Conservation (phyloP, 2,888 invertebrate species). For the Teinopalpus imperialis region DNA sequence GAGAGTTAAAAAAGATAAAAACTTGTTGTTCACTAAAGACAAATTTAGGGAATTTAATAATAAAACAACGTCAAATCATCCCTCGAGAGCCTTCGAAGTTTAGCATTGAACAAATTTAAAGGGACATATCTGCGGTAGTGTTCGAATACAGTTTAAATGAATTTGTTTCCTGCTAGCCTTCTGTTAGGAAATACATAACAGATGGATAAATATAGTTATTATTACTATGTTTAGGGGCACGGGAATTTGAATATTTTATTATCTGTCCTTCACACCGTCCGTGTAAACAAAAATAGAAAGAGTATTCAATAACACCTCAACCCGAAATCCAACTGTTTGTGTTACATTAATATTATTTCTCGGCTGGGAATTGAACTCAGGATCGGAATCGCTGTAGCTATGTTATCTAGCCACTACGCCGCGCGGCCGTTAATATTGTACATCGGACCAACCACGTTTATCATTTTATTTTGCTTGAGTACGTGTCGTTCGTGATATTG, state of each 20-base stretch:
- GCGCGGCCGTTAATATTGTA: not conserved
- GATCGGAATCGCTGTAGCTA: no score
- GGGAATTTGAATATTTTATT: no score
- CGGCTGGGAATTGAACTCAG: no score
- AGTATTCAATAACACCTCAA: no score
- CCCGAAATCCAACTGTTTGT: no score
- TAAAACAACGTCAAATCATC: not conserved
- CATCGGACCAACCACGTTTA: constrained; percentile 10
- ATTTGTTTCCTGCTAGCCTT: not conserved
- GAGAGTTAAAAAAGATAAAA: not conserved
- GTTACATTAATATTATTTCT: no score
- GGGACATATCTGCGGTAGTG: constrained; percentile 6
- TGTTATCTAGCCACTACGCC: no score
- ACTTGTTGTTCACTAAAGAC: not conserved
- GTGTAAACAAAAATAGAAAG: no score
- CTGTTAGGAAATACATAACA: not conserved
- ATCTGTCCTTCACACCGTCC: no score
- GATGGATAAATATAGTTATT: constrained; percentile 1
- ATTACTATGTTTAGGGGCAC: no score
- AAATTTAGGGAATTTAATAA: constrained; percentile 6
- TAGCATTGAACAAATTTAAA: constrained; percentile 1
- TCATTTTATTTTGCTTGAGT: constrained; percentile 8
- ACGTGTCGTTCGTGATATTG: constrained; percentile 19
- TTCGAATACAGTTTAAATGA: not conserved
- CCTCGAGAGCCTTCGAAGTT: not conserved